Conservation (phyloP, 2,797 vertebrate species). For the Lates japonicus region DNA sequence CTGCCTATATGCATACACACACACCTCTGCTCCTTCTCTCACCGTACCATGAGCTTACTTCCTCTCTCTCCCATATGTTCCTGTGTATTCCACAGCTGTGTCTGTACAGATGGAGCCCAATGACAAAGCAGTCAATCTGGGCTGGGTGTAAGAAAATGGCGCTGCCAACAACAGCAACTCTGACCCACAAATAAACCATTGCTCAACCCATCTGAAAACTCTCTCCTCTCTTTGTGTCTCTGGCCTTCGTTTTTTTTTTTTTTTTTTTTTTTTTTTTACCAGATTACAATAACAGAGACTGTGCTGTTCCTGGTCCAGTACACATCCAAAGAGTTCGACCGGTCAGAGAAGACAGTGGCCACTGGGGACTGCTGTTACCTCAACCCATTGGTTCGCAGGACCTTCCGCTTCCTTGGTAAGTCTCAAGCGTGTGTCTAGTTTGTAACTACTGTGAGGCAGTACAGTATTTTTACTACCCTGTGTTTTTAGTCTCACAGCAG, state of each 20-base stretch:
- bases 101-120: slow-evolving; percentile 53
- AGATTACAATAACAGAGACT: slow-evolving; percentile 97
- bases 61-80: slow-evolving; percentile 42
- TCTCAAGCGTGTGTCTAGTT: not conserved
- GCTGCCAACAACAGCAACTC: not conserved
- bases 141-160: slow-evolving; percentile 8
- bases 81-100: slow-evolving; percentile 48
- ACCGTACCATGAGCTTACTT: slow-evolving; percentile 18
- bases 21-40: not conserved
- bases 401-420: slow-evolving; percentile 97
- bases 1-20: not conserved
- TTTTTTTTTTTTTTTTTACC: slow-evolving; percentile 17
- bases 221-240: slow-evolving; percentile 1
- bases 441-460: not conserved
- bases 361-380: slow-evolving; percentile 99
- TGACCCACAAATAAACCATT: not conserved
- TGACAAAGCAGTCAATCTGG: slow-evolving; percentile 23
- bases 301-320: slow-evolving; percentile 97
- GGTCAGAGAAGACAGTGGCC: slow-evolving; percentile 95
- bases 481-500: not conserved
- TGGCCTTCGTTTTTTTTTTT: not conserved
- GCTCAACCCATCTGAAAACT: not conserved
- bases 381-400: slow-evolving; percentile 96
- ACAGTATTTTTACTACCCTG: not conserved
- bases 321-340: slow-evolving; percentile 97